A percentile compares a stretch with the other conserved stretches of the same genome.
These are phyloP conservation scores for Syngnathoides biaculeatus DNA, from an alignment of 2,113 vertebrate genomes.

Conservation along the genomic window DNA sequence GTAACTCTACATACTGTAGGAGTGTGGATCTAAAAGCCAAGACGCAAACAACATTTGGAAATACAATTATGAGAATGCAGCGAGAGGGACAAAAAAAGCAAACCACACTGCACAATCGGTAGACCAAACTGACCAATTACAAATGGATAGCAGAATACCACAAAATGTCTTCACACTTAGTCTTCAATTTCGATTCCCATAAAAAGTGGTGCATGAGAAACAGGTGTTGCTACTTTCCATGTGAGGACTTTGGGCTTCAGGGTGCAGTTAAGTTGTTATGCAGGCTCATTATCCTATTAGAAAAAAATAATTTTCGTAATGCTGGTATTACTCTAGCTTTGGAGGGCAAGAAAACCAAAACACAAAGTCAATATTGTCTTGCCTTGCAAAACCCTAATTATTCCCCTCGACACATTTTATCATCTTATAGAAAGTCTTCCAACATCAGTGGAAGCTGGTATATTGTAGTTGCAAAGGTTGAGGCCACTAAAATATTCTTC, in stretches of 20 bases:
- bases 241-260: not conserved
- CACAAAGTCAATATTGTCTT: not conserved
- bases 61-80: too few relatives aligned
- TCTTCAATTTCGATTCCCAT: not conserved
- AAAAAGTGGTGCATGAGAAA: not conserved
- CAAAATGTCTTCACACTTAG: conserved; percentile 13
- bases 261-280: not conserved
- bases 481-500: not conserved
- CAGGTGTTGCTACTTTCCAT: not conserved
- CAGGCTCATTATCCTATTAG: not conserved
- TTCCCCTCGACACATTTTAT: not conserved
- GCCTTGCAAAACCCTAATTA: not conserved
- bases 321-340: not conserved
- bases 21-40: too few relatives aligned
- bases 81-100: not conserved
- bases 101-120: not conserved
- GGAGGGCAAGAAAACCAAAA: not conserved
- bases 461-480: not conserved
- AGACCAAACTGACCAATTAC: not conserved
- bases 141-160: not conserved
- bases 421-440: not conserved
- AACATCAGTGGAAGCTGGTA: not conserved
- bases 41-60: too few relatives aligned
- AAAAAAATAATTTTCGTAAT: not conserved
- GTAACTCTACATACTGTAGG: too few relatives aligned